Evolutionary conservation across 2,797 vertebrate genomes (phyloP).

Genomic region (Leontocebus nigricollis): DNA sequence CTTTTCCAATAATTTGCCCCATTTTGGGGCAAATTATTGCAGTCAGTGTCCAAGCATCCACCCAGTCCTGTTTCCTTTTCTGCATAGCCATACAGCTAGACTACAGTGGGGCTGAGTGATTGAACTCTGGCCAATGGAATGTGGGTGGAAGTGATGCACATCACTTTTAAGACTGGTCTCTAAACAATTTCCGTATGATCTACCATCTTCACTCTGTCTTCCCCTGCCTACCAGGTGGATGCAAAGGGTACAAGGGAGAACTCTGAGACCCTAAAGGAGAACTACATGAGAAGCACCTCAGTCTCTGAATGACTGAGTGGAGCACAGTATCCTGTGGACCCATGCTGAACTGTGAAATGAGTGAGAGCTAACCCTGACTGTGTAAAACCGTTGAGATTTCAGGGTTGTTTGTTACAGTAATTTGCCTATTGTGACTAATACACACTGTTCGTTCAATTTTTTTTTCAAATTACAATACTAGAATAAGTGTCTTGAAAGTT

Average conservation of each 20-base stretch:
- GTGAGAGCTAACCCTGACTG: neutral
- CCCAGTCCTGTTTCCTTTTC: conserved; percentile 4
- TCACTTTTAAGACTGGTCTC: neutral
- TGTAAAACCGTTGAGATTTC: neutral
- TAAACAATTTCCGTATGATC: neutral
- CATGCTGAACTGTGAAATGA: neutral
- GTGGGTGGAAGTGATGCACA: neutral
- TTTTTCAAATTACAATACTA: neutral
- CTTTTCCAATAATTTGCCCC: neutral
- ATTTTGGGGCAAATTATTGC: neutral
- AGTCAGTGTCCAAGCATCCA: neutral
- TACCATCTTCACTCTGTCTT: neutral
- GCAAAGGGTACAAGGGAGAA: neutral
- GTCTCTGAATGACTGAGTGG: neutral
- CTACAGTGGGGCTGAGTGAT: neutral
- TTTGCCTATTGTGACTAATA: conserved; percentile 3
- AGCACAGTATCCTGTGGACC: neutral
- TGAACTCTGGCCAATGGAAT: neutral
- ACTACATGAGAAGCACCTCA: neutral
- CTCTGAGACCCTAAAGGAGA: neutral
- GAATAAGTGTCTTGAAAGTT: conserved; percentile 22
- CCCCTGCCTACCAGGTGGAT: neutral
- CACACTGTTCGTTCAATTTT: neutral
- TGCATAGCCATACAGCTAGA: neutral
- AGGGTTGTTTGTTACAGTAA: conserved; percentile 25